Base-by-base conservation (phyloP, 2,113 vertebrate genomes). In the Galbula dea region DNA sequence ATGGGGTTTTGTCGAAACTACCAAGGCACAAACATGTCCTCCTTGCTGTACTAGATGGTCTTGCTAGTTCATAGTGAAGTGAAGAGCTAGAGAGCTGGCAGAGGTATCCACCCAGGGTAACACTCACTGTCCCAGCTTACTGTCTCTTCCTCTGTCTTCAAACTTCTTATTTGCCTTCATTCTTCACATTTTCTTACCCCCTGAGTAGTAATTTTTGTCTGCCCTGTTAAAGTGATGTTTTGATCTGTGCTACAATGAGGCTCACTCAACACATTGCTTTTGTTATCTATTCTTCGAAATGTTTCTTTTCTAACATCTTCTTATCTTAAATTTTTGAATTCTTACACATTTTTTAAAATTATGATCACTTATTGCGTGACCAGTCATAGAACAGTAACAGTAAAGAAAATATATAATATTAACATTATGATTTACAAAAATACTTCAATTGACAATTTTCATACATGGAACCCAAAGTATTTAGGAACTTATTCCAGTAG, bases 211-310 rank as follows among this genome's bases (percentile, higher is more conserved):
- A 78, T 75, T 83, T 77, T 24, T 58, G n/a, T 20, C 32, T 80
- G 24, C 7, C 8, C 13, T 17, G 39, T 27, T 51, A 32, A 36
- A 77, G 11, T 8, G 10, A 4, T 83, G 13, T 45, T 90, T 67
- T 1, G 0, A 23, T 61, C 29, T 46, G 4, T 22, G 15, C 29
- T 49, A 15, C 34, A 6, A 15, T 57, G 32, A 88, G 7, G 13
- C 32, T 66, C 2, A 6, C 32, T 66, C 2, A 6, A 73, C 32
- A 57, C 27, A 22, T n/a, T 69, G 18, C 3, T 77, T 3, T 67
- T 82, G 7, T 23, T 72, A 59, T 5, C 15, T 51, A 7, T 20
- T 52, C 37, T 73, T 48, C 12, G 23, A 29, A 67, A 45, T 24
- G 3, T 51, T 80, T 74, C 37, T 17, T 24, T 79, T 77, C 23